Conservation (phyloP, 2,113 vertebrate species). For the Daphoenositta chrysoptera region DNA sequence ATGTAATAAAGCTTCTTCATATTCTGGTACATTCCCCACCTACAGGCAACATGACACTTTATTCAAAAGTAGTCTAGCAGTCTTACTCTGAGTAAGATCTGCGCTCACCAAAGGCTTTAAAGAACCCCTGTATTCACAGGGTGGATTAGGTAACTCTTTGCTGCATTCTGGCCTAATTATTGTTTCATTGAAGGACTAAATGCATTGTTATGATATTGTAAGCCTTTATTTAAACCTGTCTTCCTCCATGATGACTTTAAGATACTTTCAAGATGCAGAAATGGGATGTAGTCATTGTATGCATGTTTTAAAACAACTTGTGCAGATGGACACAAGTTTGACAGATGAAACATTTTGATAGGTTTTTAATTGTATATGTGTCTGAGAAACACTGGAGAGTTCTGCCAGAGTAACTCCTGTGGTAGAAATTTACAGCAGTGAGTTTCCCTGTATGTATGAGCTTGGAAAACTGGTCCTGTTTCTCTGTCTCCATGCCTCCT, state of each 20-base stretch:
- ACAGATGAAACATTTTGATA: neutral
- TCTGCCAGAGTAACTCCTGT: neutral
- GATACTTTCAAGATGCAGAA: neutral
- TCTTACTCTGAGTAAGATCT: neutral
- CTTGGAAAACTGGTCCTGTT: neutral
- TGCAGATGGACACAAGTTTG: neutral
- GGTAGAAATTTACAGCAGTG: neutral
- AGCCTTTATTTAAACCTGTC: neutral
- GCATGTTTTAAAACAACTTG: neutral
- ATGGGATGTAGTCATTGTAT: neutral
- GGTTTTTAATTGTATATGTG: neutral
- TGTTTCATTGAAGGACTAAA: neutral
- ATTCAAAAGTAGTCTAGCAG: neutral
- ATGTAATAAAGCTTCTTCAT: neutral
- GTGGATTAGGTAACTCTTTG: neutral
- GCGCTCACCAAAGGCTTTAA: neutral
- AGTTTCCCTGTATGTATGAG: neutral
- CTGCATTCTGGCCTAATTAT: neutral
- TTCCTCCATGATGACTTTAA: neutral
- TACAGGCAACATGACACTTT: neutral
- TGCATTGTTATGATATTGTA: neutral
- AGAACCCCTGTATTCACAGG: neutral
- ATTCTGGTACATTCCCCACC: slow-evolving; percentile 7
- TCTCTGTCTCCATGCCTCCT: neutral
- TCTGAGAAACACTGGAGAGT: neutral